phyloP scores from a whole-genome alignment of 2,797 vertebrate species.

The Xyrichtys novacula region DNA sequence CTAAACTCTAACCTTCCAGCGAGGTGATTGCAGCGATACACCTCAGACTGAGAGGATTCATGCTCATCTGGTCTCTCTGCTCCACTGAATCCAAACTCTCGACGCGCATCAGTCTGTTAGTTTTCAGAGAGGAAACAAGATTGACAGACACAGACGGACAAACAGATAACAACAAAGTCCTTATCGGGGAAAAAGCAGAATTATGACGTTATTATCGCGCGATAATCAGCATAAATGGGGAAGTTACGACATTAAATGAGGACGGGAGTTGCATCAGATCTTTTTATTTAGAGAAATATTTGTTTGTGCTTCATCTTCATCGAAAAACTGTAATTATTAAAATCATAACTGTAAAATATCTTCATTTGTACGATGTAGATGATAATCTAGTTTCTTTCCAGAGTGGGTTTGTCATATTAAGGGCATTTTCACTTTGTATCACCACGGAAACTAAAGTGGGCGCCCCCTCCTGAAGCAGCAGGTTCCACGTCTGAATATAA shows the following conservation, averaged over 20 bases:
- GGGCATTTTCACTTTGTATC: conserved; percentile 21
- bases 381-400: conserved; percentile 35
- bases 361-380: not conserved
- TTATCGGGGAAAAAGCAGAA: not conserved
- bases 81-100: conserved; percentile 51
- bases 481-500: too few relatives aligned
- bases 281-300: too few relatives aligned
- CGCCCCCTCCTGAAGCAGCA: too few relatives aligned
- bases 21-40: conserved; percentile 46
- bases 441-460: conserved; percentile 50
- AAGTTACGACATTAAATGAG: not conserved
- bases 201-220: not conserved
- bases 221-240: not conserved
- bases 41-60: conserved; percentile 60
- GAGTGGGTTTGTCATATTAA: conserved; percentile 14
- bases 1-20: conserved; percentile 46
- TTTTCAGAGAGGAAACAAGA: conserved; percentile 35
- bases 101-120: conserved; percentile 15
- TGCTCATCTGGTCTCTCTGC: conserved; percentile 67
- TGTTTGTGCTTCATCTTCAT: too few relatives aligned
- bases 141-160: too few relatives aligned
- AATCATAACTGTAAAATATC: too few relatives aligned
- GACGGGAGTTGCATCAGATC: not conserved
- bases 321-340: too few relatives aligned
- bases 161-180: too few relatives aligned